These are phyloP conservation scores for Trilocha varians DNA, from an alignment of 2,888 invertebrate genomes.

Conservation along the genomic window DNA sequence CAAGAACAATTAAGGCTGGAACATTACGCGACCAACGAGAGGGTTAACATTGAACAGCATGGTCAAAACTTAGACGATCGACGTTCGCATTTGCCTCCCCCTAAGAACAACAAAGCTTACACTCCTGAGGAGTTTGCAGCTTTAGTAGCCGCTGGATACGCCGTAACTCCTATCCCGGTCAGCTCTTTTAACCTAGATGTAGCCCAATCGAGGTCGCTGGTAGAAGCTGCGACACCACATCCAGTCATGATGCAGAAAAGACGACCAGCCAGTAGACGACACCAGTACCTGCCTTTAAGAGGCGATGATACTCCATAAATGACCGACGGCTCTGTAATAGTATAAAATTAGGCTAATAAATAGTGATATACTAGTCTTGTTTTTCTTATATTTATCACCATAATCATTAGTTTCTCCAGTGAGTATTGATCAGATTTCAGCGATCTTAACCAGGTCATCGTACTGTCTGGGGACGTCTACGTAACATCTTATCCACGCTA, in stretches of 20 bases:
- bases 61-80: slow-evolving; percentile 50
- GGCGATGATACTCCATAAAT: slow-evolving; percentile 61
- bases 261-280: slow-evolving; percentile 42
- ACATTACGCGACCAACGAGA: slow-evolving; percentile 20
- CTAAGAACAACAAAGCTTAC: slow-evolving; percentile 64
- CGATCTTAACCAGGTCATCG: no score
- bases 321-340: slow-evolving; percentile 38
- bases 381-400: no score
- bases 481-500: no score
- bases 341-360: slow-evolving; percentile 41
- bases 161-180: slow-evolving; percentile 65
- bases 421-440: no score
- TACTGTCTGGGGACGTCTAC: no score
- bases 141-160: slow-evolving; percentile 62
- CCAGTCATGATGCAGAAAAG: slow-evolving; percentile 26
- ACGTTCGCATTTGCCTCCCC: slow-evolving; percentile 58
- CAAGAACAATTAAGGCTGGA: slow-evolving; percentile 8
- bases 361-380: slow-evolving; percentile 37
- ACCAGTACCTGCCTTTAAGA: slow-evolving; percentile 60
- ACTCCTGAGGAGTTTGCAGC: slow-evolving; percentile 68
- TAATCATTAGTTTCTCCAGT: no score
- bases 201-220: slow-evolving; percentile 53
- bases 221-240: slow-evolving; percentile 33
- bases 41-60: slow-evolving; percentile 37
- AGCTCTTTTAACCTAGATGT: slow-evolving; percentile 36